phyloP scores from a whole-genome alignment of 2,113 vertebrate species.

The Microcebus griseorufus region DNA sequence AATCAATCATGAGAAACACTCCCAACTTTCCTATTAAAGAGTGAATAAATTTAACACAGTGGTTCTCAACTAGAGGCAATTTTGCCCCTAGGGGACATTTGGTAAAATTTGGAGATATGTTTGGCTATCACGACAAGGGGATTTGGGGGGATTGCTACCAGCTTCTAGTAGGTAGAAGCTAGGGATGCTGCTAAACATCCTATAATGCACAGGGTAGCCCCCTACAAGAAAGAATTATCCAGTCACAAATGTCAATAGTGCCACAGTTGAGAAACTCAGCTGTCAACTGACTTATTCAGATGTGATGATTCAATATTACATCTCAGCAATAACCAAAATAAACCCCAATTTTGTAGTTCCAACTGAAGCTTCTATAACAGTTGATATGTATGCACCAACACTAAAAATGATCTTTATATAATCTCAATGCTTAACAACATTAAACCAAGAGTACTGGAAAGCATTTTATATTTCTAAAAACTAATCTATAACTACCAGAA shows the following conservation, averaged over 20 bases:
- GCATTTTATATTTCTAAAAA: neutral
- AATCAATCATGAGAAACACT: neutral
- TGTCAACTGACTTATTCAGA: constrained; percentile 12
- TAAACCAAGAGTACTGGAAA: constrained; percentile 1
- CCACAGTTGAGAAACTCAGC: neutral
- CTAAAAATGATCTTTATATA: constrained; percentile 14
- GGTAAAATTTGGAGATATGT: neutral
- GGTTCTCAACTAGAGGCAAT: neutral
- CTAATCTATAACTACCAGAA: neutral
- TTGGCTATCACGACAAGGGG: neutral
- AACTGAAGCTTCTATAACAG: neutral
- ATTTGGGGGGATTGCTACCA: neutral
- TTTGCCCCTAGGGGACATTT: neutral
- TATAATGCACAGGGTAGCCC: neutral
- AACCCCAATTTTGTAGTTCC: neutral
- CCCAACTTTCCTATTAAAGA: constrained; percentile 13
- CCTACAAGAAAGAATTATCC: neutral
- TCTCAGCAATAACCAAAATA: constrained; percentile 1
- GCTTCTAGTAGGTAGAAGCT: neutral
- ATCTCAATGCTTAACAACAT: constrained; percentile 8
- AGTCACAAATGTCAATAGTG: neutral
- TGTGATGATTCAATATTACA: neutral
- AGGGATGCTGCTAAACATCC: neutral
- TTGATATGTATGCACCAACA: neutral
- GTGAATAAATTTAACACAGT: neutral